A percentile compares a stretch with the other conserved stretches of the same genome.
phyloP scores from a whole-genome alignment of 2,888 invertebrate genomes.

The Eugnorisma glareosa region DNA sequence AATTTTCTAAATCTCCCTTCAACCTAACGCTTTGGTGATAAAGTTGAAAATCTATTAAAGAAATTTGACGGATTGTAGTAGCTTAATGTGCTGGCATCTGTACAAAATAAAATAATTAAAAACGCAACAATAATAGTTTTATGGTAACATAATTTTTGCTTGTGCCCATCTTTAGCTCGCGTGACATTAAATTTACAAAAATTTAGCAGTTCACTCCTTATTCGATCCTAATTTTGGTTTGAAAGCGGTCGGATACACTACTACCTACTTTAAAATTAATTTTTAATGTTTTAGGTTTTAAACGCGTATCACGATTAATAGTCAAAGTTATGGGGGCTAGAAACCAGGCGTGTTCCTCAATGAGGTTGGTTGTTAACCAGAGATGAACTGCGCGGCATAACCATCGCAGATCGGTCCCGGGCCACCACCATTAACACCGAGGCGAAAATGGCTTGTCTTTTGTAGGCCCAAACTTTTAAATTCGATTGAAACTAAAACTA shows the following conservation, averaged over 20 bases:
- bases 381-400: background rate
- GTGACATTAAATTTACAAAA: slow-evolving; percentile 35
- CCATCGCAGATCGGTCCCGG: background rate
- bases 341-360: background rate
- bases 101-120: slow-evolving; percentile 21
- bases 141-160: slow-evolving; percentile 69
- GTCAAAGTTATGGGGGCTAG: slow-evolving; percentile 14
- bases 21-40: too few species aligned
- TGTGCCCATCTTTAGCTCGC: slow-evolving; percentile 53
- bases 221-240: slow-evolving; percentile 34
- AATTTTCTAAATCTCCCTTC: too few species aligned
- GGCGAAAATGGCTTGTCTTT: background rate
- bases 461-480: slow-evolving; percentile 1
- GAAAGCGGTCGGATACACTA: slow-evolving; percentile 27
- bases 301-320: slow-evolving; percentile 13
- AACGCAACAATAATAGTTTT: slow-evolving; percentile 14
- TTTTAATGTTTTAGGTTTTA: background rate
- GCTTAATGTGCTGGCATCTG: too few species aligned
- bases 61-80: too few species aligned
- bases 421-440: background rate
- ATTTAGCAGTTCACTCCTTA: slow-evolving; percentile 34
- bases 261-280: slow-evolving; percentile 3
- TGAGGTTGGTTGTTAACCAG: background rate
- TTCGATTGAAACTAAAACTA: background rate
- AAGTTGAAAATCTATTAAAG: too few species aligned